A percentile compares a stretch with the other conserved stretches of the same genome.
phyloP scores from a whole-genome alignment of 2,888 invertebrate genomes.

The Phragmatobia fuliginosa region DNA sequence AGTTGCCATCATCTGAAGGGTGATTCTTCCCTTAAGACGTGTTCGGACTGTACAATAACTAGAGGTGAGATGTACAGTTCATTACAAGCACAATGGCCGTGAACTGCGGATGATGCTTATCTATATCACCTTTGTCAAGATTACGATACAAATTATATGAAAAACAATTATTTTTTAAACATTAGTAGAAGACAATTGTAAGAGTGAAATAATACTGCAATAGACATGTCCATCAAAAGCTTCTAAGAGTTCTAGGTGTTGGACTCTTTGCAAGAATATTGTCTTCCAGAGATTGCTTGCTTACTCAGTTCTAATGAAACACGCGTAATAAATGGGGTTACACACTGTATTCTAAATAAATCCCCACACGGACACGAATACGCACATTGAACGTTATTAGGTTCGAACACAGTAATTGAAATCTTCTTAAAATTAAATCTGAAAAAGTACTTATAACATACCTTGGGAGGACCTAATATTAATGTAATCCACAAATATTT shows the following conservation, averaged over 20 bases:
- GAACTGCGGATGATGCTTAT: slow-evolving; percentile 55
- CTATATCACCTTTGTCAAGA: slow-evolving; percentile 28
- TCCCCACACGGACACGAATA: background rate
- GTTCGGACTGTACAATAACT: slow-evolving; percentile 74
- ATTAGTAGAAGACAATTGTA: background rate
- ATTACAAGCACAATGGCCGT: slow-evolving; percentile 71
- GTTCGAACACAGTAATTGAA: too few species aligned
- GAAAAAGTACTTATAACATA: too few species aligned
- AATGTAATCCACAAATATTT: too few species aligned
- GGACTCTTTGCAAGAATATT: background rate
- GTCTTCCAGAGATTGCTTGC: background rate
- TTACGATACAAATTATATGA: background rate
- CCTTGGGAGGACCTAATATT: too few species aligned
- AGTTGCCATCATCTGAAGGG: slow-evolving; percentile 66
- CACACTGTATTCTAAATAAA: background rate
- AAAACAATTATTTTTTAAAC: background rate
- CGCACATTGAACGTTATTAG: too few species aligned
- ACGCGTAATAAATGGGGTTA: background rate
- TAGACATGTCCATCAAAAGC: background rate
- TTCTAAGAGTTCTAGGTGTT: too few species aligned
- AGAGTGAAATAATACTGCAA: background rate
- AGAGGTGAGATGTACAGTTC: slow-evolving; percentile 78
- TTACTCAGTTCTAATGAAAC: background rate
- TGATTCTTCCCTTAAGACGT: slow-evolving; percentile 79
- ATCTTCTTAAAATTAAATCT: too few species aligned